phyloP scores from a whole-genome alignment of 2,888 invertebrate genomes.

The Tiliacea citrago region DNA sequence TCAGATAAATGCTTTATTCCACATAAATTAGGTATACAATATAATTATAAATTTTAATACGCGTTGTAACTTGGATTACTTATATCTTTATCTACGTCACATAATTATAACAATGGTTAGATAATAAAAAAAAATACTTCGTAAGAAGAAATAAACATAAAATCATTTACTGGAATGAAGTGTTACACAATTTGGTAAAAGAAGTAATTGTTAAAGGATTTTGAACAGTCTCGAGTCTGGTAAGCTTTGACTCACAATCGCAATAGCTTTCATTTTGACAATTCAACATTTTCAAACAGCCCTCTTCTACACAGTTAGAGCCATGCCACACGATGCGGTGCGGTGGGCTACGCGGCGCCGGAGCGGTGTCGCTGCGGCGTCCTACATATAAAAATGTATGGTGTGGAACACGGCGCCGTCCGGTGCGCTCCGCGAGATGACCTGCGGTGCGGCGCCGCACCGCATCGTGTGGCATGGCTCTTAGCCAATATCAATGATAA shows the following conservation, averaged over 20 bases:
- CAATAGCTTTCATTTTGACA: neutral
- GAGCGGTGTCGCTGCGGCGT: too few species aligned
- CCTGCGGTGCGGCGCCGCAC: too few species aligned
- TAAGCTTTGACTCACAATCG: neutral
- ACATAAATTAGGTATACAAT: slow-evolving; percentile 25
- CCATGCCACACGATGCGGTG: too few species aligned
- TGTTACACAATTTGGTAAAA: slow-evolving; percentile 48
- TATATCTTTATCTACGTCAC: slow-evolving; percentile 8
- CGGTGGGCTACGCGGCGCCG: too few species aligned
- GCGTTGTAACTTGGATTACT: slow-evolving; percentile 9
- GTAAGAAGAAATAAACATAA: slow-evolving; percentile 25
- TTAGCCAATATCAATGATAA: neutral
- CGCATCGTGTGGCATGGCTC: too few species aligned
- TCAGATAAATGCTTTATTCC: slow-evolving; percentile 54
- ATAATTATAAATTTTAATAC: slow-evolving; percentile 9
- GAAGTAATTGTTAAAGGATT: neutral
- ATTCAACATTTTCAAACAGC: neutral
- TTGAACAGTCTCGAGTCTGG: neutral
- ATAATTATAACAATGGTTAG: slow-evolving; percentile 34
- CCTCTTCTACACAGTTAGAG: too few species aligned
- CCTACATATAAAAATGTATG: too few species aligned
- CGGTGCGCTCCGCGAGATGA: too few species aligned
- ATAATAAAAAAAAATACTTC: slow-evolving; percentile 38
- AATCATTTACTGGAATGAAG: slow-evolving; percentile 61
- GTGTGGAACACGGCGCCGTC: too few species aligned